phyloP scores from a whole-genome alignment of 30 jellyfish, hydroid and myxozoan species.

The Morbakka virulenta region DNA sequence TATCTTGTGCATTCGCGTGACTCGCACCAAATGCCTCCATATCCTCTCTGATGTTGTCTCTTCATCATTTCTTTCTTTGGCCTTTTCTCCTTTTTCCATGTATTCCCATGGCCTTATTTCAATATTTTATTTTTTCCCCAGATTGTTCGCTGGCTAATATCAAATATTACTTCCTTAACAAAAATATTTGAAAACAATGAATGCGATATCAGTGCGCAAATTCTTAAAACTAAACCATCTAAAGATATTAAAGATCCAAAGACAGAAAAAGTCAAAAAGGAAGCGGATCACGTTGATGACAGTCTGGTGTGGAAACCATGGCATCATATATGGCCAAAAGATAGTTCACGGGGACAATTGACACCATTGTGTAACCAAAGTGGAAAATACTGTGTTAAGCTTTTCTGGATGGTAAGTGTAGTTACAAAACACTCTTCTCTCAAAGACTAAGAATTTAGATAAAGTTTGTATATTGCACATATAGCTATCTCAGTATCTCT shows the following conservation, averaged over 20 bases:
- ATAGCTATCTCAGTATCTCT: no score
- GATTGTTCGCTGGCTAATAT: conserved; percentile 76
- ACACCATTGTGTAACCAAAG: conserved; percentile 66
- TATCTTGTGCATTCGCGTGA: no score
- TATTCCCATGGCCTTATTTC: no score
- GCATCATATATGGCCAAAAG: conserved; percentile 99
- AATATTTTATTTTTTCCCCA: no score
- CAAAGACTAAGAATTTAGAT: no score
- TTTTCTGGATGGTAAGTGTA: conserved; percentile 93
- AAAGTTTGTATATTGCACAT: no score
- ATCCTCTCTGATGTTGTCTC: no score
- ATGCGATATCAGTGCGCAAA: conserved; percentile 3
- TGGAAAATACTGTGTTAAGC: conserved; percentile 91
- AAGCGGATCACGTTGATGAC: conserved; percentile 64
- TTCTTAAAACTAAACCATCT: conserved; percentile 63
- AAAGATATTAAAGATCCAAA: conserved; percentile 66
- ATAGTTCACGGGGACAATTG: conserved; percentile 21
- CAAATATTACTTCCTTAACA: conserved; percentile 45
- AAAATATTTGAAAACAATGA: conserved; percentile 20
- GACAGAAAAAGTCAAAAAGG: conserved; percentile 59
- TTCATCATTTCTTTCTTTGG: no score
- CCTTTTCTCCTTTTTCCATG: no score
- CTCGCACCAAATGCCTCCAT: no score
- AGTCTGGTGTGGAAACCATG: conserved; percentile 84
- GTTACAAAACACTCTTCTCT: neutral